These are phyloP conservation scores for Morone saxatilis DNA, from an alignment of 2,113 vertebrate species.

Conservation along the genomic window DNA sequence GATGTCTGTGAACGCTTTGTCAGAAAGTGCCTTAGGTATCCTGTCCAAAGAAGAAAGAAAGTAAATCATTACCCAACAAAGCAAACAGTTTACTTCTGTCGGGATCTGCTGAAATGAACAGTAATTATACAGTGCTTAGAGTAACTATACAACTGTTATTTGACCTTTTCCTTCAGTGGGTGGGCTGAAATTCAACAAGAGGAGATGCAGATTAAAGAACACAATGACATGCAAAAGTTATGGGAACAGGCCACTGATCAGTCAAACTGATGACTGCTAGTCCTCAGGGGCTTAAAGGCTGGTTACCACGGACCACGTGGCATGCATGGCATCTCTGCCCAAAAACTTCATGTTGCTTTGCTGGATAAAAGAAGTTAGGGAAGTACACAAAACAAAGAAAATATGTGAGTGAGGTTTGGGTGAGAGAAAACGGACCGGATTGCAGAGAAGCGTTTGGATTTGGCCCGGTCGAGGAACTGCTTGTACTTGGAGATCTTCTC, in stretches of 20 bases:
- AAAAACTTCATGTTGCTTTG: conserved; percentile 20
- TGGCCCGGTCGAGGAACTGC: conserved; percentile 94
- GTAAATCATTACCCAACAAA: conserved; percentile 39
- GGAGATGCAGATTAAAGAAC: conserved; percentile 36
- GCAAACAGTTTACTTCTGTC: conserved; percentile 30
- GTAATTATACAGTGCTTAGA: conserved; percentile 21
- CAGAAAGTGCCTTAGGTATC: conserved; percentile 91
- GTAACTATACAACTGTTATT: conserved; percentile 8
- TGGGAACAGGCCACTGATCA: conserved; percentile 29
- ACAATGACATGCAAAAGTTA: conserved; percentile 29
- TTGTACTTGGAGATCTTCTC: conserved; percentile 95
- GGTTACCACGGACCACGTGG: conserved; percentile 40
- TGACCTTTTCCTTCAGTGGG: conserved; percentile 25
- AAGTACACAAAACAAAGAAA: conserved; percentile 20
- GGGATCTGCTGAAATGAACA: conserved; percentile 24
- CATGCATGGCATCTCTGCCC: conserved; percentile 42
- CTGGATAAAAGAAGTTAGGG: conserved; percentile 22
- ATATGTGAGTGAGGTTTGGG: conserved; percentile 12
- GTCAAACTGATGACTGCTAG: conserved; percentile 28
- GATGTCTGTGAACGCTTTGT: conserved; percentile 86
- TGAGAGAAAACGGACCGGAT: conserved; percentile 87
- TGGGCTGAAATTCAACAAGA: conserved; percentile 37
- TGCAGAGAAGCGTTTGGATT: conserved; percentile 94
- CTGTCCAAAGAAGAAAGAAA: conserved; percentile 77
- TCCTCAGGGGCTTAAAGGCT: conserved; percentile 21